Conservation (phyloP, 2,888 invertebrate species). For the Leptopilina myrica region DNA sequence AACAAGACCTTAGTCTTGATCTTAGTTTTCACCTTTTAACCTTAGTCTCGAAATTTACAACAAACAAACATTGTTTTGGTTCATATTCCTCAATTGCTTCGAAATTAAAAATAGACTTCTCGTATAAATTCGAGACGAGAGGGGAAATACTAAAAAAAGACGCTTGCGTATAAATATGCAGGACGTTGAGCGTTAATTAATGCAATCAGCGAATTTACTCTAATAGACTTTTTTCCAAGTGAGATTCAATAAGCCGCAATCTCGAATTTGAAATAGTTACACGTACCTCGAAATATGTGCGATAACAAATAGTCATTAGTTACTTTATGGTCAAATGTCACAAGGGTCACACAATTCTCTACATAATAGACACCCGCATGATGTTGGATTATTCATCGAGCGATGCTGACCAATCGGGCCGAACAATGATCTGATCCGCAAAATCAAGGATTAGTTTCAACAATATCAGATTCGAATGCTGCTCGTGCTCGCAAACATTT, state of each 20-base stretch:
- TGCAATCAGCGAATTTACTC: conserved; percentile 25
- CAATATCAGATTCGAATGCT: conserved; percentile 36
- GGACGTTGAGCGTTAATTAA: conserved; percentile 21
- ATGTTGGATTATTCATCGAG: conserved; percentile 32
- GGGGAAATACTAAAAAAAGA: no score
- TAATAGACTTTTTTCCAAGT: neutral
- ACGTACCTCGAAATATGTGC: neutral
- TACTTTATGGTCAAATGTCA: conserved; percentile 22
- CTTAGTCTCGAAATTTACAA: no score
- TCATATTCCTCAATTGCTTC: no score
- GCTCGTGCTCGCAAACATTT: neutral
- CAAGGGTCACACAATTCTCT: conserved; percentile 22
- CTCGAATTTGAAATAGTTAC: neutral
- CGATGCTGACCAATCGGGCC: conserved; percentile 9
- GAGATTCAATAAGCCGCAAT: neutral
- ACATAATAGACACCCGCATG: conserved; percentile 26
- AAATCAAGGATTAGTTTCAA: conserved; percentile 36
- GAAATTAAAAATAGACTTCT: no score
- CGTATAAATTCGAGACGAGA: no score
- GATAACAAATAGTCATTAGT: conserved; percentile 6
- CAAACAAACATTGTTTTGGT: no score
- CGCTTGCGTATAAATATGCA: conserved; percentile 15
- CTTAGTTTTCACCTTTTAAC: no score
- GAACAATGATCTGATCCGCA: conserved; percentile 35
- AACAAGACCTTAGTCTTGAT: no score